Base-by-base conservation (phyloP, 1,140 invertebrate genomes). In the Anadara kagoshimensis region DNA sequence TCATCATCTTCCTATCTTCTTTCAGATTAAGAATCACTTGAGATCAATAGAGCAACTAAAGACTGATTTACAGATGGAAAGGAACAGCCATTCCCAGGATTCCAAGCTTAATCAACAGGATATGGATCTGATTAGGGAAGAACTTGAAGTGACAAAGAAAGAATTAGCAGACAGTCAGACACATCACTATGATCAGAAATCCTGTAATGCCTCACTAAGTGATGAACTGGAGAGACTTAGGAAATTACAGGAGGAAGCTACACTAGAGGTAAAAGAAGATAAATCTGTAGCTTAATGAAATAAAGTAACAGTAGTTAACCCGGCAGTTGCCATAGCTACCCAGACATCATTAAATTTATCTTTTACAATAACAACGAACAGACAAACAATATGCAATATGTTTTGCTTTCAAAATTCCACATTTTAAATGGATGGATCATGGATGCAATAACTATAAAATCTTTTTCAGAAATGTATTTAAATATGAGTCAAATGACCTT, bases 41-140 rank as follows among this genome's bases (percentile, higher is more conserved):
- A 72, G 82, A n/a, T 80, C 78, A 4, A 84, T 88, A 16, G 87
- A 88, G 20, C 86, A 87, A 70, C 65, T 86, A 67, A 87, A 87
- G 68, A 77, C 81, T n/a, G 87, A 88, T 62, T 63, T 86, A 11
- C 78, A 83, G 56, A 70, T 84, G 66, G 74, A 76, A 41, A 79
- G 76, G 69, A 73, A 75, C 29, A 82, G 76, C n/a, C 80, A 86
- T 59, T 64, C 75, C 20, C 85, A 86, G 69, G 87, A 88, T 63
- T 71, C 81, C 12, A 73, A 81, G 16, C 82, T 85, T 41, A 75
- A 85, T 47, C 80, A 85, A 62, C 79, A 83, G 43, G 87, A 87
- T 57, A 73, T 86, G 18, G 84, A 80, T 36, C 49, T 75, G 12
- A 24, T 82, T 44, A 71, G 73, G 18, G 81, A 82, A 16, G 81